A percentile compares a stretch with the other conserved stretches of the same genome.
Conservation (phyloP, 2,888 invertebrate genomes). For the Gortyna flavago region DNA sequence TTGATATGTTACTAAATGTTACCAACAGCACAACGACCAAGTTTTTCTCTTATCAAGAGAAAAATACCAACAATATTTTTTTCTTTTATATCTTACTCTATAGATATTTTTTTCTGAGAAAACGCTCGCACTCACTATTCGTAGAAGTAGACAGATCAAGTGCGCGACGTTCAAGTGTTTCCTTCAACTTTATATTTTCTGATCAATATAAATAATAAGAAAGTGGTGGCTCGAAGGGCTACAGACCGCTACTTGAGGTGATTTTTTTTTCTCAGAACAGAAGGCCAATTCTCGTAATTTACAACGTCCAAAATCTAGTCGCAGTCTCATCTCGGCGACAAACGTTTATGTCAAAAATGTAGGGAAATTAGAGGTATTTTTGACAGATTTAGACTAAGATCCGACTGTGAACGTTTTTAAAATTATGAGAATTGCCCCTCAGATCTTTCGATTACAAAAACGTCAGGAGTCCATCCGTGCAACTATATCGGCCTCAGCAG, state of each 20-base stretch:
- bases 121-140: conserved; percentile 1
- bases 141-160: neutral
- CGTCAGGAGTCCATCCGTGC: neutral
- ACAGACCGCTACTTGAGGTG: neutral
- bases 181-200: conserved; percentile 25
- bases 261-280: neutral
- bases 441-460: neutral
- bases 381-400: too few species aligned
- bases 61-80: neutral
- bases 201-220: conserved; percentile 30
- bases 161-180: conserved; percentile 18
- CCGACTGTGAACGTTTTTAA: too few species aligned
- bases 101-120: neutral
- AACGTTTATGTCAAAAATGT: too few species aligned
- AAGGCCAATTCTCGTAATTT: too few species aligned
- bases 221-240: neutral
- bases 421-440: too few species aligned
- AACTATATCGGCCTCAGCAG: neutral
- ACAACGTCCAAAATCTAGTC: too few species aligned
- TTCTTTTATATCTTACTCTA: neutral
- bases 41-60: neutral
- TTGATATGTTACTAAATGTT: neutral
- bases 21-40: neutral
- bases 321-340: too few species aligned
- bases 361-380: too few species aligned